phyloP scores from a whole-genome alignment of 2,797 vertebrate species.

The Protosalanx chinensis region DNA sequence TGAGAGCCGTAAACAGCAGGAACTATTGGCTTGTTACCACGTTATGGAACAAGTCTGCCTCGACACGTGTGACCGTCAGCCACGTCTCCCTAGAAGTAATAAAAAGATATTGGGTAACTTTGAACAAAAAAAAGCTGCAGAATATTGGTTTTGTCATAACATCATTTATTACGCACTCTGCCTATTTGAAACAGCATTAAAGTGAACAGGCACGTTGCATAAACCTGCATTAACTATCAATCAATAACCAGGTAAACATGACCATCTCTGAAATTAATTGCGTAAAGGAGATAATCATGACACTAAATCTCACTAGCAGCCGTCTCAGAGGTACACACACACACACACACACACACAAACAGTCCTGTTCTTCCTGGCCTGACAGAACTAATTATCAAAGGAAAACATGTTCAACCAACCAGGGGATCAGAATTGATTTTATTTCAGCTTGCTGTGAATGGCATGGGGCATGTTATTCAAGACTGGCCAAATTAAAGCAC shows the following conservation, averaged over 20 bases:
- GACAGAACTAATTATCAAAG: background rate
- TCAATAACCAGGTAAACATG: background rate
- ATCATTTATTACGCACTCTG: background rate
- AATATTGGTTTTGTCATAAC: background rate
- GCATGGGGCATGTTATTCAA: background rate
- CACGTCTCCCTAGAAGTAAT: background rate
- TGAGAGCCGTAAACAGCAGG: background rate
- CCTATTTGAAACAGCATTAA: background rate
- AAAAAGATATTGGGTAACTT: background rate
- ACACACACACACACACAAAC: background rate
- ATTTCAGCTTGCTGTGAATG: background rate
- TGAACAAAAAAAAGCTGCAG: too few species aligned
- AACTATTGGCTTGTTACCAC: background rate
- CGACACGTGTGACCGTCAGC: background rate
- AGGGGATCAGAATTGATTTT: background rate
- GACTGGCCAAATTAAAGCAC: background rate
- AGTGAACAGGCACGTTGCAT: too few species aligned
- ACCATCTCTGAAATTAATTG: slow-evolving; percentile 14
- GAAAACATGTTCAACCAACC: background rate
- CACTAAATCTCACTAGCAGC: background rate
- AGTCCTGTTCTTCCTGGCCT: background rate
- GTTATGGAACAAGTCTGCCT: background rate
- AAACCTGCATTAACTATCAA: background rate
- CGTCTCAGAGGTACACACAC: slow-evolving; percentile 8
- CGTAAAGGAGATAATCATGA: slow-evolving; percentile 23